phyloP scores from a whole-genome alignment of 1,140 invertebrate genomes.

The Pantala flavescens region DNA sequence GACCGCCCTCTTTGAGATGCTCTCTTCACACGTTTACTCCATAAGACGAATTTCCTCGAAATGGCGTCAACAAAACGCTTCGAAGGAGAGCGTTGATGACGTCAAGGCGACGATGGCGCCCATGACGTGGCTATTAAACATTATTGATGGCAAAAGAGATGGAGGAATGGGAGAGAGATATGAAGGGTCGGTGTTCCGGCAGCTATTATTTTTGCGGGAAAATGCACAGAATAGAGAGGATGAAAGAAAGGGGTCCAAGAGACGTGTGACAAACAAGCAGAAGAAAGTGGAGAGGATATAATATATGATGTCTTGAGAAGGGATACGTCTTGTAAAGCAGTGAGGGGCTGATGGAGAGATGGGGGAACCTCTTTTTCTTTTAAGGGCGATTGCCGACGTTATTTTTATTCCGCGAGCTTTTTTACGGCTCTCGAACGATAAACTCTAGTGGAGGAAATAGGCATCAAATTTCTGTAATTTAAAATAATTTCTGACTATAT shows the following conservation, averaged over 20 bases:
- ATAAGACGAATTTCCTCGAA: neutral
- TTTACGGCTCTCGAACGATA: neutral
- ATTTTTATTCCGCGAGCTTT: neutral
- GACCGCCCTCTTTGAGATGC: neutral
- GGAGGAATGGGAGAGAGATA: neutral
- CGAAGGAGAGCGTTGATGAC: neutral
- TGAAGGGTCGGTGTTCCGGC: too few relatives aligned
- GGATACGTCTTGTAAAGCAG: neutral
- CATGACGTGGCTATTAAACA: neutral
- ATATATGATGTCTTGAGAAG: neutral
- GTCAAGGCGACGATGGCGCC: conserved; percentile 5
- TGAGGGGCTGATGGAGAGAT: neutral
- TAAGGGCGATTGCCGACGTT: conserved; percentile 4
- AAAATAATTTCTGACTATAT: neutral
- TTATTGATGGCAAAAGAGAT: conserved; percentile 3
- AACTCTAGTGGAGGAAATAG: neutral
- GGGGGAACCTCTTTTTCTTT: neutral
- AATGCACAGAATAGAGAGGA: neutral
- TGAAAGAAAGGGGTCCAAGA: neutral
- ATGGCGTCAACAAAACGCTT: neutral
- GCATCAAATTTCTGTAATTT: neutral
- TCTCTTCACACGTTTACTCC: neutral
- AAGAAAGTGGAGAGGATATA: neutral
- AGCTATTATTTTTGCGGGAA: too few relatives aligned
- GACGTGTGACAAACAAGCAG: neutral